Conservation (phyloP, 1,140 invertebrate genomes). For the Propsilocerus akamusi region DNA sequence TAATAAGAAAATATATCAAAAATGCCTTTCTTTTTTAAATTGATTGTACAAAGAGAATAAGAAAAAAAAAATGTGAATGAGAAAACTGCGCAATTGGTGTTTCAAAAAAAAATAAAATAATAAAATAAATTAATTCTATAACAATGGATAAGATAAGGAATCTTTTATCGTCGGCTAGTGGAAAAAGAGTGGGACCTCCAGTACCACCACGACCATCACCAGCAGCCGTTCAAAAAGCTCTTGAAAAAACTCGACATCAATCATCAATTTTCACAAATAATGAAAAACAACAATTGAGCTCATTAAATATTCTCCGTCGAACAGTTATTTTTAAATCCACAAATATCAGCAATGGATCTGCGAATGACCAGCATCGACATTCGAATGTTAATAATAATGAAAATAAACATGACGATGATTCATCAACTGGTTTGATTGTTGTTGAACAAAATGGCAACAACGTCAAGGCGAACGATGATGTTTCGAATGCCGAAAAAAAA, state of each 20-base stretch:
- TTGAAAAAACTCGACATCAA: neutral
- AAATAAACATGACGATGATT: neutral
- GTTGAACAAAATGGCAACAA: neutral
- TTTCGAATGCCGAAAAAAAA: too few relatives aligned
- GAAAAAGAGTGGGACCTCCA: neutral
- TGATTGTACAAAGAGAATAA: too few relatives aligned
- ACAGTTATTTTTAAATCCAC: neutral
- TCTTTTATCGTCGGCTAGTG: neutral
- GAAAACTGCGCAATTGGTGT: neutral
- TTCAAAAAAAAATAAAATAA: neutral
- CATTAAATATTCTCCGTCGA: too few relatives aligned
- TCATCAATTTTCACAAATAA: too few relatives aligned
- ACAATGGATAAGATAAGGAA: neutral
- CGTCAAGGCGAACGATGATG: too few relatives aligned
- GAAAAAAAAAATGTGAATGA: neutral
- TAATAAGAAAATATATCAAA: neutral
- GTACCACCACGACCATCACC: neutral
- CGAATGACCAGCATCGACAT: neutral
- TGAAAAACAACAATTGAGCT: too few relatives aligned
- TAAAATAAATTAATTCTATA: neutral
- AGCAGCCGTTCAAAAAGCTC: neutral
- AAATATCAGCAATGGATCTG: neutral
- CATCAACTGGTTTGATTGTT: neutral
- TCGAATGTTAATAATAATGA: neutral
- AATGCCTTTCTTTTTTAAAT: too few relatives aligned